Conservation (phyloP, 2,797 vertebrate genomes). For the Cebuella pygmaea region DNA sequence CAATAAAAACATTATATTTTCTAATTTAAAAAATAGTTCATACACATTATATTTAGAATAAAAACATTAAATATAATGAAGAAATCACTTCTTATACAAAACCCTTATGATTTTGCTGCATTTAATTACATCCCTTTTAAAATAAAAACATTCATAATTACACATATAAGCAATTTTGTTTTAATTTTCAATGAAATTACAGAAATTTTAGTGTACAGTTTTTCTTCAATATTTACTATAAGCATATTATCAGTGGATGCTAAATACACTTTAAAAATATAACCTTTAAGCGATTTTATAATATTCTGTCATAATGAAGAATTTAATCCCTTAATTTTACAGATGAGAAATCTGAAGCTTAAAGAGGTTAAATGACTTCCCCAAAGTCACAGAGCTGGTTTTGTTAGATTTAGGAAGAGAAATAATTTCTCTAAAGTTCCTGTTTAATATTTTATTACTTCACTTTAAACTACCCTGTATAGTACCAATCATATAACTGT, state of each 20-base stretch:
- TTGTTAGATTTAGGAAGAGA: background rate
- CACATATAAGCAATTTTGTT: background rate
- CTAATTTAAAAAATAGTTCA: background rate
- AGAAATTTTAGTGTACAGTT: background rate
- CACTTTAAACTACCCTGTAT: background rate
- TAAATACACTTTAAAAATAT: background rate
- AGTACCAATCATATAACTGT: background rate
- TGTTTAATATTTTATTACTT: background rate
- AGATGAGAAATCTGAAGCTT: background rate
- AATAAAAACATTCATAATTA: background rate
- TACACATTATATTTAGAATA: background rate
- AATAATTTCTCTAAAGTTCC: background rate
- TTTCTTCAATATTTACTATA: background rate
- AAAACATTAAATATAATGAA: background rate
- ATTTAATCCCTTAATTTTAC: slow-evolving; percentile 1
- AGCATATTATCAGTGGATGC: background rate
- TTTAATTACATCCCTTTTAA: slow-evolving; percentile 13
- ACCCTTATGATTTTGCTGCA: background rate
- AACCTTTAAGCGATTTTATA: background rate
- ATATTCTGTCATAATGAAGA: slow-evolving; percentile 19
- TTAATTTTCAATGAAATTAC: background rate
- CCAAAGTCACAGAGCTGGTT: background rate
- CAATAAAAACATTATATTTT: background rate
- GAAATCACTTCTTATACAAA: background rate
- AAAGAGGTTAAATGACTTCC: background rate